Evolutionary conservation across 2,113 vertebrate species (phyloP).

Genomic region (Grallaria varia): DNA sequence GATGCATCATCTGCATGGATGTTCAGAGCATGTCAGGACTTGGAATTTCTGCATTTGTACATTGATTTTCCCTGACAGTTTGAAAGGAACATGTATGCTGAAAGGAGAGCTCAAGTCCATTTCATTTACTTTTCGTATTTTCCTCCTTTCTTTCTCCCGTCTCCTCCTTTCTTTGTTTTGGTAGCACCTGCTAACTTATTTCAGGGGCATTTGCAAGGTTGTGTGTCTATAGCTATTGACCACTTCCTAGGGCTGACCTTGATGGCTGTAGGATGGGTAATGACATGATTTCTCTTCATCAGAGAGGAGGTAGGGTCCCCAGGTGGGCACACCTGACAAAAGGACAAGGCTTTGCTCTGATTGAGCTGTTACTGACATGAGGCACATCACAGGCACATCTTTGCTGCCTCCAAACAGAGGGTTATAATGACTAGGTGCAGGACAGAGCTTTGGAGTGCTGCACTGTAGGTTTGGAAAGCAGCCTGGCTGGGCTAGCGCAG

Average conservation of each 20-base stretch:
- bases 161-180: not conserved
- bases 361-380: not conserved
- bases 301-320: not conserved
- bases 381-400: not conserved
- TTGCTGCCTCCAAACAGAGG: not conserved
- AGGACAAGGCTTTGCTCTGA: not conserved
- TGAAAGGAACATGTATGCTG: not conserved
- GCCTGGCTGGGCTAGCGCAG: fast-evolving
- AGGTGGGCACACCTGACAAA: fast-evolving
- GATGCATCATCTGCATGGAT: not conserved
- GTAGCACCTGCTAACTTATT: not conserved
- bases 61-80: slow-evolving; percentile 47
- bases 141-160: not conserved
- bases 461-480: fast-evolving
- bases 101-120: not conserved
- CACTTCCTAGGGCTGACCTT: not conserved
- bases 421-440: fast-evolving
- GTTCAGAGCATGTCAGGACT: not conserved
- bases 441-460: not conserved
- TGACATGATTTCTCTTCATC: not conserved
- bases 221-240: not conserved
- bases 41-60: slow-evolving; percentile 15
- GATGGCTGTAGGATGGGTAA: not conserved
- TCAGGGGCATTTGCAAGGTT: not conserved
- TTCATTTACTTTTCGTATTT: not conserved